Evolutionary conservation across 2,797 vertebrate genomes (phyloP).

Genomic region (Sitta carolinensis): DNA sequence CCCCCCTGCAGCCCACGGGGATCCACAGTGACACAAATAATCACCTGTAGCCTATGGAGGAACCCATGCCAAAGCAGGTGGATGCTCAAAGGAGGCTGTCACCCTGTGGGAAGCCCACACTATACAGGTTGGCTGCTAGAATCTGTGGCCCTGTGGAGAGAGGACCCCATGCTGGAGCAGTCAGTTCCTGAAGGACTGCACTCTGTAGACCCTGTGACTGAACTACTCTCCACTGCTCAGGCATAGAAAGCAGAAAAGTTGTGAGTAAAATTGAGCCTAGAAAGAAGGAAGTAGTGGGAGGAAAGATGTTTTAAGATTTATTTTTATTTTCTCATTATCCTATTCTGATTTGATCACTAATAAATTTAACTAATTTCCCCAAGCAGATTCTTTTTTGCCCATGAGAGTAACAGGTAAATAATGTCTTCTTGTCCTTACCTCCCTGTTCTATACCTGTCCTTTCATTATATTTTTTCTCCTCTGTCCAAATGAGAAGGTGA

Average conservation of each 20-base stretch:
- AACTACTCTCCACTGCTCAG: neutral
- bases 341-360: neutral
- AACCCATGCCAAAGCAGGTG: neutral
- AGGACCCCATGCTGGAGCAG: neutral
- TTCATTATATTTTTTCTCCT: neutral
- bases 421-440: neutral
- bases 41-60: neutral
- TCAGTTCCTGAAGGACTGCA: neutral
- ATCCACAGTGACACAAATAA: neutral
- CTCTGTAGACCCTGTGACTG: neutral
- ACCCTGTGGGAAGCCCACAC: neutral
- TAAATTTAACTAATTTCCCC: neutral
- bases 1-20: neutral
- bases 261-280: neutral
- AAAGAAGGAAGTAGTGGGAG: neutral
- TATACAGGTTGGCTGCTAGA: neutral
- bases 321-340: neutral
- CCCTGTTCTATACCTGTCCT: neutral
- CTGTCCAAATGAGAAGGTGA: neutral
- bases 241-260: neutral
- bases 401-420: neutral
- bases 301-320: neutral
- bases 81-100: neutral
- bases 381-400: neutral
- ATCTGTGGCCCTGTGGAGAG: neutral